These are phyloP conservation scores for Macquaria australasica DNA, from an alignment of 2,113 vertebrate species.

Conservation along the genomic window DNA sequence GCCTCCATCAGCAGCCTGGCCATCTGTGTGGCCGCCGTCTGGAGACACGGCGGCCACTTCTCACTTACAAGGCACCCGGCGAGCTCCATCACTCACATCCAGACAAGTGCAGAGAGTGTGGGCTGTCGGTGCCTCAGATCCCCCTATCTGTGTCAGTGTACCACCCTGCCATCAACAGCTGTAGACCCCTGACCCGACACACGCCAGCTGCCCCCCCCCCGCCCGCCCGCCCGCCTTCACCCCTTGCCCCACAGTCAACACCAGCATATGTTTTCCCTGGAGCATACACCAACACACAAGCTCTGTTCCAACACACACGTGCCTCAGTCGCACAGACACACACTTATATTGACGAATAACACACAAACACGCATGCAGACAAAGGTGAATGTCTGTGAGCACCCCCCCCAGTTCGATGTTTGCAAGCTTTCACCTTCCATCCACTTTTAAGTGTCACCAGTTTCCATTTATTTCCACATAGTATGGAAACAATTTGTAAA, in stretches of 20 bases:
- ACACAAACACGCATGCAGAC: conserved; percentile 31
- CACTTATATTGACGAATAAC: conserved; percentile 27
- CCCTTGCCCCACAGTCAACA: conserved; percentile 61
- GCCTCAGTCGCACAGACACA: conserved; percentile 43
- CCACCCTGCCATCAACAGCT: conserved; percentile 77
- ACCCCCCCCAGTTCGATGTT: too few species aligned
- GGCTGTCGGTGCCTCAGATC: conserved; percentile 27
- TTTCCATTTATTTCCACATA: too few species aligned
- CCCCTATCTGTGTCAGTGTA: conserved; percentile 63
- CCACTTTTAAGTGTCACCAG: too few species aligned
- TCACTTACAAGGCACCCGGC: conserved; percentile 59
- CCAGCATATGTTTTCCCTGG: conserved; percentile 75
- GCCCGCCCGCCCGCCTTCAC: conserved; percentile 26
- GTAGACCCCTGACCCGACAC: conserved; percentile 79
- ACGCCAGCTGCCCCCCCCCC: conserved; percentile 74
- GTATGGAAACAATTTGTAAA: too few species aligned
- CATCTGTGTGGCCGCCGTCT: conserved; percentile 68
- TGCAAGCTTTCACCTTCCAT: too few species aligned
- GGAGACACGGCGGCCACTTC: conserved; percentile 45
- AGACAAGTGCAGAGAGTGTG: conserved; percentile 31
- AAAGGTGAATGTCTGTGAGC: conserved; percentile 2
- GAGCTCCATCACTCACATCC: conserved; percentile 58
- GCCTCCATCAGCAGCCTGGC: conserved; percentile 41
- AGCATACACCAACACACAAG: conserved; percentile 66
- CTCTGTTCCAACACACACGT: conserved; percentile 60